Evolutionary conservation across 2,113 vertebrate genomes (phyloP).

Genomic region (Pluvialis apricaria): DNA sequence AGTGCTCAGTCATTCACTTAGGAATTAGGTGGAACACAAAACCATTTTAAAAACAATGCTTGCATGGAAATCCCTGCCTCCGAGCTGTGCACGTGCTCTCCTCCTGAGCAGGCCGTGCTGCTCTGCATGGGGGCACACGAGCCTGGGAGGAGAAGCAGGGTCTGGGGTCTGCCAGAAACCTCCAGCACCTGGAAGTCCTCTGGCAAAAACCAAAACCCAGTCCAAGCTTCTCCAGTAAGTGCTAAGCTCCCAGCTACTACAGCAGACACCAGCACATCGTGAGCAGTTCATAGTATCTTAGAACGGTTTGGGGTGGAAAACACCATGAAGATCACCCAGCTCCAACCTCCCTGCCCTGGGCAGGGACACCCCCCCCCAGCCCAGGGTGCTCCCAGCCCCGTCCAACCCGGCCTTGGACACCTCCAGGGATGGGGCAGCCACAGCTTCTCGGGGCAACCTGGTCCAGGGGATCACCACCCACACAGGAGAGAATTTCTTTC

Average conservation of each 20-base stretch:
- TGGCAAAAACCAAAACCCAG: neutral
- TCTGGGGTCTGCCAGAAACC: neutral
- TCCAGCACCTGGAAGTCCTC: neutral
- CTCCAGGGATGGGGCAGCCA: too few species aligned
- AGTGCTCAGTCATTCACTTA: accelerated
- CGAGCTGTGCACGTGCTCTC: accelerated
- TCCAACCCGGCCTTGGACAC: too few species aligned
- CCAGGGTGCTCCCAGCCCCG: too few species aligned
- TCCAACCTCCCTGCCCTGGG: too few species aligned
- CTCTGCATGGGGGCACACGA: neutral
- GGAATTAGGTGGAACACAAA: neutral
- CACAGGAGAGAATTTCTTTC: too few species aligned
- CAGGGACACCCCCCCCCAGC: too few species aligned
- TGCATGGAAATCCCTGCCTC: neutral
- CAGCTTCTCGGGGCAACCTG: too few species aligned
- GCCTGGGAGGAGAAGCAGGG: neutral
- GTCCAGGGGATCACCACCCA: too few species aligned
- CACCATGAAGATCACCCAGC: too few species aligned
- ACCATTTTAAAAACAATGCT: neutral
- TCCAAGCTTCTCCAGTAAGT: neutral
- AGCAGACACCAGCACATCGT: neutral
- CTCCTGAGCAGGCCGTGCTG: neutral
- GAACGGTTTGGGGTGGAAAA: too few species aligned
- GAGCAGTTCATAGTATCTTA: too few species aligned
- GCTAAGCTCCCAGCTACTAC: neutral